Evolutionary conservation across 2,888 invertebrate genomes (phyloP), one percentile per base, ranked within the genome.

Genomic region (Cheilosia pagana): DNA sequence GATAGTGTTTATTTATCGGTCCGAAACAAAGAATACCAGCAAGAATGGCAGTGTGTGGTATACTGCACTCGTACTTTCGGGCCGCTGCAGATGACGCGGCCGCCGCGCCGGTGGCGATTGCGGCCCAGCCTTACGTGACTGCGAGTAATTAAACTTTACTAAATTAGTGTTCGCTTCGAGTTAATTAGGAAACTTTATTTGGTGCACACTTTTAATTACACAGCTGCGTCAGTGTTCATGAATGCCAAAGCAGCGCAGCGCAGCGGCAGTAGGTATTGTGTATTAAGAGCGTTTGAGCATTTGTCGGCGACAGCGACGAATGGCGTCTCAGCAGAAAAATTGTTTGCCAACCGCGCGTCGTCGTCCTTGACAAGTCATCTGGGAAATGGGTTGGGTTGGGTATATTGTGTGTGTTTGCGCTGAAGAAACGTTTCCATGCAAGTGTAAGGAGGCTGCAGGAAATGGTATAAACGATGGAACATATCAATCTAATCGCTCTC

Each of bases 121-220:
- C 63, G 63, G 48, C 78, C 35, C 55, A 25, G 41, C 35, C 71
- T 81, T 74, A 81, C 81, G 81, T 81, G 81, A 68, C 63, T 78
- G 57, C 50, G 43, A 57, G 67, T 78, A 68, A 68, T 74, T 68
- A 76, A 72, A 67, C 62, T 74, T 83, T 82, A n/a, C 41, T 71
- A 72, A 72, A 78, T 62, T 68, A 67, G 78, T 72, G 62, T 59
- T 79, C 57, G 57, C 57, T 70, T 70, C 53, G 35, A 65, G 68
- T 65, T 71, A 81, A 76, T 81, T 76, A 55, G 75, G 70, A 81
- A 81, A 76, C 75, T 79, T 79, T 65, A 79, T 74, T 79, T 79
- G 67, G 59, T 60, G 71, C 65, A 72, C 67, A 74, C 79, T 65
- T 70, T 81, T 76, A 75, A 70, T 76, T 75, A 76, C 50, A 63